Percentiles rank a stretch among this genome's conserved stretches.
phyloP scores from a whole-genome alignment of 2,888 invertebrate species.

The Ochropleura plecta region DNA sequence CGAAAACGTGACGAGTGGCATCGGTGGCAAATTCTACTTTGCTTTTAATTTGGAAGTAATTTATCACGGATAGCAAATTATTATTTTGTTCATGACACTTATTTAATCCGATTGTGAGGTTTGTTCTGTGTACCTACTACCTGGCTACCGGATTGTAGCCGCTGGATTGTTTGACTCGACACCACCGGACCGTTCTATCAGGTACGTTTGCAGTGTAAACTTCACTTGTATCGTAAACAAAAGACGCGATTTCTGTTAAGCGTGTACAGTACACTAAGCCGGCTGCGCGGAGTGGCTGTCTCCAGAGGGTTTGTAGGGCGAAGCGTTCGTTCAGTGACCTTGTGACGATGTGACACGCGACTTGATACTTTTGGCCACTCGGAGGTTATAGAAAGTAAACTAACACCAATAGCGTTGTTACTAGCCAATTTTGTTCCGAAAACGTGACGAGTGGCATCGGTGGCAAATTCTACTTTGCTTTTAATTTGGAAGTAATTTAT shows the following conservation, averaged over 20 bases:
- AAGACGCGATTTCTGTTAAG: constrained; percentile 71
- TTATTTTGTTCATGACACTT: constrained; percentile 35
- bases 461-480: constrained; percentile 34
- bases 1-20: constrained; percentile 19
- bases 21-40: constrained; percentile 21
- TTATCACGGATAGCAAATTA: constrained; percentile 2
- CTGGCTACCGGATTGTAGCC: constrained; percentile 73
- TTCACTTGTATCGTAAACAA: constrained; percentile 78
- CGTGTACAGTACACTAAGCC: constrained; percentile 67
- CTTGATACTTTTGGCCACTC: constrained; percentile 48
- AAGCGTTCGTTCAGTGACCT: constrained; percentile 79
- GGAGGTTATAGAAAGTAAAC: constrained; percentile 53
- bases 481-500: constrained; percentile 25
- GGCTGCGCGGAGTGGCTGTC: constrained; percentile 63
- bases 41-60: constrained; percentile 35
- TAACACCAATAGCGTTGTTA: constrained; percentile 38
- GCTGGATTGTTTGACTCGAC: constrained; percentile 76
- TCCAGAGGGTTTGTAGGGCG: constrained; percentile 71
- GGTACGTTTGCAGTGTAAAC: constrained; percentile 77
- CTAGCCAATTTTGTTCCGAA: constrained; percentile 42
- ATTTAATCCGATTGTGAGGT: constrained; percentile 11
- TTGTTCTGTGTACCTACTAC: constrained; percentile 64
- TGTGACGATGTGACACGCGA: constrained; percentile 62
- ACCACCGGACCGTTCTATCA: constrained; percentile 72
- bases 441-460: constrained; percentile 11